Evolutionary conservation across 2,797 vertebrate species (phyloP).

Genomic region (Girardinus metallicus): DNA sequence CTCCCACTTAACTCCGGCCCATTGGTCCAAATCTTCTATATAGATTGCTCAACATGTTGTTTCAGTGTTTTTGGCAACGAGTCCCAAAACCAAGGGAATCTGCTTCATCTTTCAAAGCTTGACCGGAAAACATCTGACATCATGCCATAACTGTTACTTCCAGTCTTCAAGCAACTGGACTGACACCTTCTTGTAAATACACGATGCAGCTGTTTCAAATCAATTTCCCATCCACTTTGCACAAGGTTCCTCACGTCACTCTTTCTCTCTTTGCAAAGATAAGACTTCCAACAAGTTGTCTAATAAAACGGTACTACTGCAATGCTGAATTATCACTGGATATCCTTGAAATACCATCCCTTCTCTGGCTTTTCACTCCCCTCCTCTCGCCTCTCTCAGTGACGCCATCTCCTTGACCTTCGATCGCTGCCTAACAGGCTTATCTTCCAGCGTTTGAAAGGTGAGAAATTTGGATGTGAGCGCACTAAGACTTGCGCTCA

Average conservation of each 20-base stretch:
- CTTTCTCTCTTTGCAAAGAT: slow-evolving; percentile 16
- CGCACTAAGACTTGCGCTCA: neutral
- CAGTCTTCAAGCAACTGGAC: neutral
- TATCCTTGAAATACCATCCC: slow-evolving; percentile 8
- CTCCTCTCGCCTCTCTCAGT: slow-evolving; percentile 12
- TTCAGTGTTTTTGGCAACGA: neutral
- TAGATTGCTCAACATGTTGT: neutral
- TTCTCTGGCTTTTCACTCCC: slow-evolving; percentile 12
- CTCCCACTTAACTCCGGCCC: neutral
- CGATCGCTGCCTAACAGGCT: slow-evolving; percentile 18
- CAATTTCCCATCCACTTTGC: slow-evolving; percentile 28
- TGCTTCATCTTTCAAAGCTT: neutral
- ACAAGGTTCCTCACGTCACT: slow-evolving; percentile 32
- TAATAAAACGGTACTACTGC: neutral
- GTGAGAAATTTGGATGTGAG: slow-evolving; percentile 21
- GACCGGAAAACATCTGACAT: neutral
- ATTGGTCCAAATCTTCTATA: neutral
- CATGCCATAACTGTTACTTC: neutral
- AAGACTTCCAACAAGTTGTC: slow-evolving; percentile 8
- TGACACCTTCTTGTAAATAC: neutral
- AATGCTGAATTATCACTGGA: slow-evolving; percentile 3
- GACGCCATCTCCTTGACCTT: slow-evolving; percentile 53
- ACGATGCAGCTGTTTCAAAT: slow-evolving; percentile 43
- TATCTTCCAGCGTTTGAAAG: slow-evolving; percentile 19
- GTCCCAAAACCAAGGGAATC: neutral